phyloP scores from a whole-genome alignment of 2,888 invertebrate genomes.

The Rhaphigaster nebulosa region DNA sequence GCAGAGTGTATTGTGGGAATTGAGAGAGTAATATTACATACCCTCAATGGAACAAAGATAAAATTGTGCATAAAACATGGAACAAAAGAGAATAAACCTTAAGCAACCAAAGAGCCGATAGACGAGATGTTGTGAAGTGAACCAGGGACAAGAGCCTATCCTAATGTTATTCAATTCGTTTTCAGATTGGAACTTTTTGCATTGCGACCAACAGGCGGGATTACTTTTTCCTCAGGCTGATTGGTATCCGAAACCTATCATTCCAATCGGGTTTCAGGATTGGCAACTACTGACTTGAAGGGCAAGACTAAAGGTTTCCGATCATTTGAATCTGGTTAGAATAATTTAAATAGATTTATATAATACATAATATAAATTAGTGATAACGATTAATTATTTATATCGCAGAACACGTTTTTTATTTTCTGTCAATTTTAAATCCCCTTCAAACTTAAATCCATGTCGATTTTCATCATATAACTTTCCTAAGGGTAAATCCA shows the following conservation, averaged over 20 bases:
- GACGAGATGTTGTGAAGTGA: not conserved
- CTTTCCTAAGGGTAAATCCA: no score
- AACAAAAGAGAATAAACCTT: not conserved
- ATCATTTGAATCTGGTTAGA: not conserved
- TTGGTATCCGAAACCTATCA: conserved; percentile 28
- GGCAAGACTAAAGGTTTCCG: not conserved
- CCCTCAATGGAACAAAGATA: not conserved
- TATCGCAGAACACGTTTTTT: no score
- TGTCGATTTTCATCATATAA: no score
- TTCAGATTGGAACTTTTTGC: not conserved
- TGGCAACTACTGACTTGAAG: not conserved
- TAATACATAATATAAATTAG: no score
- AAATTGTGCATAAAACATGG: not conserved
- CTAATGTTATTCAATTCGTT: not conserved
- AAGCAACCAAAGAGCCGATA: not conserved
- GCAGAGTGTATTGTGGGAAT: not conserved
- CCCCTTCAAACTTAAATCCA: no score
- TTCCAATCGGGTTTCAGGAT: not conserved
- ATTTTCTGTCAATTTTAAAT: no score
- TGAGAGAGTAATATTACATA: not conserved
- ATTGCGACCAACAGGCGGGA: not conserved
- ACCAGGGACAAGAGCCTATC: not conserved
- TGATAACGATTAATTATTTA: no score
- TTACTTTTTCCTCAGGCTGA: not conserved
- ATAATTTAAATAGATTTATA: not conserved